phyloP scores from a whole-genome alignment of 2,888 invertebrate species.

The Catonia carolina region DNA sequence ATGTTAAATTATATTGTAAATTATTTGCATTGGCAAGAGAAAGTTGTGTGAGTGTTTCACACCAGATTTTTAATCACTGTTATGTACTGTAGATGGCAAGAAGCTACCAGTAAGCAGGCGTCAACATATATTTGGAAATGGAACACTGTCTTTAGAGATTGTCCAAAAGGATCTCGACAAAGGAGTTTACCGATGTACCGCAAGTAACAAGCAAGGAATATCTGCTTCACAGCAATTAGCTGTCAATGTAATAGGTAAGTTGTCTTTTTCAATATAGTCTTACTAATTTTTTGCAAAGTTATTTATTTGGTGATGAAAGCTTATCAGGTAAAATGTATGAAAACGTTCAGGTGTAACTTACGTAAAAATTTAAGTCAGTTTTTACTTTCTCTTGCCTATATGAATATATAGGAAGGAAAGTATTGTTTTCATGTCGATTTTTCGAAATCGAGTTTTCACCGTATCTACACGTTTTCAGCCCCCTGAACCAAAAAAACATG shows the following conservation, averaged over 20 bases:
- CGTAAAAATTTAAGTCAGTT: no score
- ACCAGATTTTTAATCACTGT: no score
- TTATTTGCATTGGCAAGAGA: no score
- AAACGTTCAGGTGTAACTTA: background rate
- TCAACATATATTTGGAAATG: constrained; percentile 44
- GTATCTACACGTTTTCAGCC: no score
- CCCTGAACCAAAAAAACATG: no score
- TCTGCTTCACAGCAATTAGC: constrained; percentile 38
- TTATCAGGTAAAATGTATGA: background rate
- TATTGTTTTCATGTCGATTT: no score
- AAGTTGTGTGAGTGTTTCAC: no score
- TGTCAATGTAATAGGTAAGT: constrained; percentile 40
- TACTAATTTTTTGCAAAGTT: no score
- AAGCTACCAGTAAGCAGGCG: constrained; percentile 45
- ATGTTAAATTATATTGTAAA: no score
- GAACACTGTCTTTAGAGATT: constrained; percentile 44
- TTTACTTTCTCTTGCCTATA: no score
- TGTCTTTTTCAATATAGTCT: background rate
- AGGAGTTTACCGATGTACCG: constrained; percentile 46
- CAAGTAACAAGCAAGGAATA: constrained; percentile 43
- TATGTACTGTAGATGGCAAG: constrained; percentile 25
- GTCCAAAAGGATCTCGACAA: constrained; percentile 45
- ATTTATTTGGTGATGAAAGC: background rate
- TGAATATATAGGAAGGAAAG: no score
- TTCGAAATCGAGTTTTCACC: no score